phyloP scores from a whole-genome alignment of 1,140 invertebrate species.

The Sminthurides bifidus region DNA sequence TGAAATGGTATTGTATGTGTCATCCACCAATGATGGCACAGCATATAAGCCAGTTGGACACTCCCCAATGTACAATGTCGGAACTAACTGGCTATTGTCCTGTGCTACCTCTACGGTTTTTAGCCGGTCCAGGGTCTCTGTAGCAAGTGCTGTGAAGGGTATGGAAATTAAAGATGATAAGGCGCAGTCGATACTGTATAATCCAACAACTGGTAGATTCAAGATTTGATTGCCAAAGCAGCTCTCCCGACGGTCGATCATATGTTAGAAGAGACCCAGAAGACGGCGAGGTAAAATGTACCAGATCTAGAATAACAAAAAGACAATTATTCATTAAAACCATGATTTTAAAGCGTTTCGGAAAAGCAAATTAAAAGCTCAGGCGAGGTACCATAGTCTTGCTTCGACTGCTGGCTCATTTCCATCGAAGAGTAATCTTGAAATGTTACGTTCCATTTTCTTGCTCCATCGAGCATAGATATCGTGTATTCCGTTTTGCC shows the following conservation, averaged over 20 bases:
- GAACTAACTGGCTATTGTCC: conserved; percentile 44
- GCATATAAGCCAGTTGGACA: conserved; percentile 79
- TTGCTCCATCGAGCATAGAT: conserved; percentile 78
- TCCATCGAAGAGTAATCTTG: conserved; percentile 69
- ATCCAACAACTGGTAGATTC: conserved; percentile 84
- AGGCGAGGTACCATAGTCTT: conserved; percentile 86
- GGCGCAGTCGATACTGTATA: conserved; percentile 67
- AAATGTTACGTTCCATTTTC: conserved; percentile 93
- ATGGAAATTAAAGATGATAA: conserved; percentile 58
- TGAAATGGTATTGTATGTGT: conserved; percentile 40
- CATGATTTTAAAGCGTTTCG: conserved; percentile 14
- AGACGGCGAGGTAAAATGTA: conserved; percentile 82
- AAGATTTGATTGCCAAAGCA: conserved; percentile 61
- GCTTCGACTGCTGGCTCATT: conserved; percentile 56
- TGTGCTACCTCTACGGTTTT: conserved; percentile 48
- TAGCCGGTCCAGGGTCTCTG: conserved; percentile 65
- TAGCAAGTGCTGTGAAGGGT: conserved; percentile 80
- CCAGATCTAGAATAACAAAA: conserved; percentile 48
- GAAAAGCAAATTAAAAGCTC: conserved; percentile 9
- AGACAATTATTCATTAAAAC: conserved; percentile 19
- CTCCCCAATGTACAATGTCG: conserved; percentile 86
- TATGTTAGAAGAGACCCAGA: conserved; percentile 70
- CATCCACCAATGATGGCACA: conserved; percentile 77
- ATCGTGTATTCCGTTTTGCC: conserved; percentile 68
- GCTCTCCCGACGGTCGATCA: conserved; percentile 54